Conservation (phyloP, 2,113 vertebrate genomes). For the Gopherus evgoodei region DNA sequence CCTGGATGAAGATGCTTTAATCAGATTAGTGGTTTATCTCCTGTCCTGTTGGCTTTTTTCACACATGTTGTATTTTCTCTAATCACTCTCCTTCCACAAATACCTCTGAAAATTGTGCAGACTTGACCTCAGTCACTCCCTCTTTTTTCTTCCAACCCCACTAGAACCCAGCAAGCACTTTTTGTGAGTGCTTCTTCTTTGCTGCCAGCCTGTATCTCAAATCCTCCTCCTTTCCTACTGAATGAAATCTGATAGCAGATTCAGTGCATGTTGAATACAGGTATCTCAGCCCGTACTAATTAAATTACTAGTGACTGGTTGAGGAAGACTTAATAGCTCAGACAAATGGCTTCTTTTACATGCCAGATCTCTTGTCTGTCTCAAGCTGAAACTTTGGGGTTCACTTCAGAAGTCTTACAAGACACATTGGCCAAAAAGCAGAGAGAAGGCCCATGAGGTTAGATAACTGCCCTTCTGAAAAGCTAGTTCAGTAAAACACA, state of each 20-base stretch:
- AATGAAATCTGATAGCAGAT: neutral
- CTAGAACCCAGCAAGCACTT: neutral
- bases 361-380: neutral
- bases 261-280: neutral
- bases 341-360: neutral
- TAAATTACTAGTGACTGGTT: neutral
- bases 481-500: neutral
- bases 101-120: neutral
- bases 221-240: neutral
- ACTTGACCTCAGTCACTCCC: neutral
- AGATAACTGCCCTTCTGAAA: neutral
- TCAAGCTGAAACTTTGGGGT: neutral
- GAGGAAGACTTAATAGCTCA: neutral
- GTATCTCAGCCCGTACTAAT: rapidly evolving
- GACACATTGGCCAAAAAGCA: neutral
- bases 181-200: neutral
- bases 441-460: rapidly evolving
- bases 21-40: neutral
- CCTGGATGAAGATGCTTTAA: neutral
- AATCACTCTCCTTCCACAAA: neutral
- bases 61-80: neutral
- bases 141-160: neutral
- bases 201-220: neutral
- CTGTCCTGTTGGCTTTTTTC: neutral
- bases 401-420: neutral